These are phyloP conservation scores for Scrobipalpa atriplicella DNA, from an alignment of 2,888 invertebrate genomes.

Conservation along the genomic window DNA sequence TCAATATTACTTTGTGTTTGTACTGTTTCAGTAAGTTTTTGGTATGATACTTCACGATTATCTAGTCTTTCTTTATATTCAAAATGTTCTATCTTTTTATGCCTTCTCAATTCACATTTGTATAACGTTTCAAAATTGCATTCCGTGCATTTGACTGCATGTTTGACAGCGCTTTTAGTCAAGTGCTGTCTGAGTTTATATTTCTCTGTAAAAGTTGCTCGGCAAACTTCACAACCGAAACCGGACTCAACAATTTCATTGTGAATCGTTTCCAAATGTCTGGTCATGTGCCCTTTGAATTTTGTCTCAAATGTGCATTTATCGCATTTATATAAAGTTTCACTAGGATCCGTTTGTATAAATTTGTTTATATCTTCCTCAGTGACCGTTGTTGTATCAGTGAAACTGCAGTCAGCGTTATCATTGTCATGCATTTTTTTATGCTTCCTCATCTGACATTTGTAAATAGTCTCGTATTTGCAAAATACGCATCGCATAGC, in stretches of 20 bases:
- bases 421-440: slow-evolving; percentile 36
- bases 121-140: slow-evolving; percentile 58
- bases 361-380: neutral
- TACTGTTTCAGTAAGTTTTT: neutral
- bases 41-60: neutral
- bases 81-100: slow-evolving; percentile 40
- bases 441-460: slow-evolving; percentile 60
- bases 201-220: slow-evolving; percentile 56
- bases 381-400: neutral
- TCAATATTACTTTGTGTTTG: neutral
- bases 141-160: slow-evolving; percentile 47
- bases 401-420: neutral
- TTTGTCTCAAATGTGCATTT: slow-evolving; percentile 61
- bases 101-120: slow-evolving; percentile 59
- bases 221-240: slow-evolving; percentile 56
- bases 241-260: slow-evolving; percentile 58
- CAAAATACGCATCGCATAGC: slow-evolving; percentile 54
- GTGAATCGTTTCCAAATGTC: slow-evolving; percentile 64
- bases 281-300: slow-evolving; percentile 60
- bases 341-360: neutral
- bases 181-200: slow-evolving; percentile 64
- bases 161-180: slow-evolving; percentile 51
- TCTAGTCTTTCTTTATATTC: neutral
- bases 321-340: slow-evolving; percentile 49
- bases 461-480: slow-evolving; percentile 54